Conservation (phyloP, 2,888 invertebrate genomes). For the Xanthia icteritia region DNA sequence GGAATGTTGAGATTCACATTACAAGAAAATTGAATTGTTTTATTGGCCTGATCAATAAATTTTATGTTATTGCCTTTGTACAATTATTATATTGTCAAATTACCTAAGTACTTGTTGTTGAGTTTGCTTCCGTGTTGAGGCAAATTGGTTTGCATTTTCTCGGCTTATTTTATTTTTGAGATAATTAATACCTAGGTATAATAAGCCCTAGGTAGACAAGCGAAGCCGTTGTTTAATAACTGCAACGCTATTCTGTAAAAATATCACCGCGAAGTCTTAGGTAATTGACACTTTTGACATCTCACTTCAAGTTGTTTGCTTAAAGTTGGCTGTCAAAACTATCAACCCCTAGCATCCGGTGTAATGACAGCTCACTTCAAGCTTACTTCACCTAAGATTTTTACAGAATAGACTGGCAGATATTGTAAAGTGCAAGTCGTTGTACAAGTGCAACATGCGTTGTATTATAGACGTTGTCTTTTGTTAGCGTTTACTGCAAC, state of each 20-base stretch:
- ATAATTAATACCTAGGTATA: too few relatives aligned
- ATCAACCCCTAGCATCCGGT: neutral
- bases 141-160: conserved; percentile 5
- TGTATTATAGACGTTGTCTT: neutral
- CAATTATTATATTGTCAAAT: conserved; percentile 42
- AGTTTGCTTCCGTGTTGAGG: conserved; percentile 11
- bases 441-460: neutral
- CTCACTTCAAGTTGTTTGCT: too few relatives aligned
- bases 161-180: neutral
- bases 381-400: too few relatives aligned
- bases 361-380: too few relatives aligned
- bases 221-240: neutral
- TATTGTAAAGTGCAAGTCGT: too few relatives aligned
- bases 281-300: neutral
- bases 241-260: neutral
- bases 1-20: conserved; percentile 58
- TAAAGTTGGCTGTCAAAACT: too few relatives aligned
- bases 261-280: too few relatives aligned
- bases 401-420: neutral
- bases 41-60: conserved; percentile 65
- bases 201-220: neutral
- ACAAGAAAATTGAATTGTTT: conserved; percentile 70
- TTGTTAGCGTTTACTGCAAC: conserved; percentile 2
- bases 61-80: conserved; percentile 61
- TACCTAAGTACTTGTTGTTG: conserved; percentile 13